A percentile compares a stretch with the other conserved stretches of the same genome.
phyloP scores from a whole-genome alignment of 1,140 invertebrate genomes.

The Pseudomyrmex flavicornis region DNA sequence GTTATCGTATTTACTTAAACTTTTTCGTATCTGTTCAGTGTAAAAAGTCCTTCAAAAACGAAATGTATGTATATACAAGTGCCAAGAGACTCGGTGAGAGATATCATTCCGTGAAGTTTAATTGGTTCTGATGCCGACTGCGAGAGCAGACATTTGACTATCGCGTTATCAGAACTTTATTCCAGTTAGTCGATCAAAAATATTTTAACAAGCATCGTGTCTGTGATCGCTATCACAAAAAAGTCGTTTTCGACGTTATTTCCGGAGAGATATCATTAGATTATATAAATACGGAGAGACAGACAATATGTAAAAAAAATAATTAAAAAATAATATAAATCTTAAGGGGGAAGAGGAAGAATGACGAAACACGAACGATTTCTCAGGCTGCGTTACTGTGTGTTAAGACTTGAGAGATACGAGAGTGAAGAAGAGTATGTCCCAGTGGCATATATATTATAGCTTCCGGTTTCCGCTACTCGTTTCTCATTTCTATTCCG shows the following conservation, averaged over 20 bases:
- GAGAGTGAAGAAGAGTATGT: slow-evolving; percentile 63
- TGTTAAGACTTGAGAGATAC: slow-evolving; percentile 68
- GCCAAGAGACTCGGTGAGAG: background rate
- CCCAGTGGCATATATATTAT: slow-evolving; percentile 77
- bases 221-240: background rate
- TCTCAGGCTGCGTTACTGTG: slow-evolving; percentile 4
- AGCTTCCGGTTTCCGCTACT: slow-evolving; percentile 57
- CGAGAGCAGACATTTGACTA: slow-evolving; percentile 1
- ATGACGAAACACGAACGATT: slow-evolving; percentile 45
- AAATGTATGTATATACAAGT: background rate
- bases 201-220: slow-evolving; percentile 28
- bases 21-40: background rate
- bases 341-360: background rate
- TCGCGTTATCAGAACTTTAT: slow-evolving; percentile 30
- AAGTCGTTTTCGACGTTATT: background rate
- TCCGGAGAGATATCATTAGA: background rate
- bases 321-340: background rate
- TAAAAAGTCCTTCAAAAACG: background rate
- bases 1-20: background rate
- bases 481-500: slow-evolving; percentile 35
- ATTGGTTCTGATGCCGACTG: slow-evolving; percentile 25
- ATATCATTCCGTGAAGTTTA: slow-evolving; percentile 32
- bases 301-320: slow-evolving; percentile 1
- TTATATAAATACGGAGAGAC: background rate
- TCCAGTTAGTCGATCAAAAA: slow-evolving; percentile 1